These are phyloP conservation scores for Seira ritae DNA, from an alignment of 2,888 invertebrate species.

Conservation along the genomic window DNA sequence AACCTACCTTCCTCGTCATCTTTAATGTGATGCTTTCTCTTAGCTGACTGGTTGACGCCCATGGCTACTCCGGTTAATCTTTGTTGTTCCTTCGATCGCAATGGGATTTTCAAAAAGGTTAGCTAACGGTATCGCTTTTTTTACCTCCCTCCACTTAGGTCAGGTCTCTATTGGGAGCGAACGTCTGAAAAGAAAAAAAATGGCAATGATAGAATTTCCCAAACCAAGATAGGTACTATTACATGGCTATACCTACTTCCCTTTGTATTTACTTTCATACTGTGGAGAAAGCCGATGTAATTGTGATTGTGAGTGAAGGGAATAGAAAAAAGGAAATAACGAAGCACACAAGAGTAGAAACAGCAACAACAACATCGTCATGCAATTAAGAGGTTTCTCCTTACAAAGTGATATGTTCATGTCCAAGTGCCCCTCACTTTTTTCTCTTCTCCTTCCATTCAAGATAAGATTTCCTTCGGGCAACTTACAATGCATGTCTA, in stretches of 20 bases:
- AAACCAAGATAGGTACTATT: not conserved
- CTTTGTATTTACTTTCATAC: not conserved
- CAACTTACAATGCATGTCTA: too few species aligned
- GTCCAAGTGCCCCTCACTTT: not conserved
- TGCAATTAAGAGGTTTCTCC: not conserved
- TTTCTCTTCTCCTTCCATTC: not conserved
- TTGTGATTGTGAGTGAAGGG: too few species aligned
- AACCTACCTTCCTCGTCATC: slow-evolving; percentile 77
- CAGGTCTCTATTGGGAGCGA: slow-evolving; percentile 34
- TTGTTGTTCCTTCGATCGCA: not conserved
- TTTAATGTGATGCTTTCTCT: slow-evolving; percentile 75
- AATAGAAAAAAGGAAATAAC: not conserved
- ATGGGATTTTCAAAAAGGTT: slow-evolving; percentile 40
- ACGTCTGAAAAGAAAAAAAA: slow-evolving; percentile 34
- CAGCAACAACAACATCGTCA: not conserved
- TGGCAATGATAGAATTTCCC: not conserved
- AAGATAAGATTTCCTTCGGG: too few species aligned
- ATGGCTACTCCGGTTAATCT: slow-evolving; percentile 73
- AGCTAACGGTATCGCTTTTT: slow-evolving; percentile 41
- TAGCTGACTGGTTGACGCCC: slow-evolving; percentile 78
- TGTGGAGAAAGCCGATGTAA: slow-evolving; percentile 33
- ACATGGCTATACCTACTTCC: not conserved
- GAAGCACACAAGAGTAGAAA: not conserved
- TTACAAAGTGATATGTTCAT: slow-evolving; percentile 18
- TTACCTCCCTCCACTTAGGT: slow-evolving; percentile 38